Conservation (phyloP, 1,140 invertebrate genomes). For the Drosophila mayri region DNA sequence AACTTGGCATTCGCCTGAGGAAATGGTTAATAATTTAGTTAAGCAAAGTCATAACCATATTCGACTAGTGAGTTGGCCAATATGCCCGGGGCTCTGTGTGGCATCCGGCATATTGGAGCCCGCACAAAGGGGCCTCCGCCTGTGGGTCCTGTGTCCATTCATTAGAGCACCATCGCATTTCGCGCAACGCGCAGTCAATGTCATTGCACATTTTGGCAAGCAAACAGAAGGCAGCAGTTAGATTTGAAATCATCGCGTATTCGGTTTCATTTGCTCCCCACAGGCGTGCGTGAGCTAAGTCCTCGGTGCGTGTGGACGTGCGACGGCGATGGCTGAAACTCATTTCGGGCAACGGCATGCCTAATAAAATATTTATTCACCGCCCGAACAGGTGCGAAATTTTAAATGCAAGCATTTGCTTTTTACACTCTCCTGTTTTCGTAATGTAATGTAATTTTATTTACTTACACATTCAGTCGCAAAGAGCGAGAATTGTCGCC, state of each 20-base stretch:
- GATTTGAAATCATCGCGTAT: conserved; percentile 51
- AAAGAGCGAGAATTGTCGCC: conserved; percentile 32
- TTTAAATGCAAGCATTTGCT: conserved; percentile 62
- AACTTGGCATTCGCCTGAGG: too few species aligned
- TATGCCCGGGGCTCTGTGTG: conserved; percentile 1
- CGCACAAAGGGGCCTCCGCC: conserved; percentile 14
- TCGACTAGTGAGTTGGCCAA: neutral
- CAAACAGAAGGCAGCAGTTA: conserved; percentile 43
- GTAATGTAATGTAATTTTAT: conserved; percentile 61
- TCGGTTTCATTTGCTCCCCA: conserved; percentile 59
- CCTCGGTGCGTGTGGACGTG: conserved; percentile 21
- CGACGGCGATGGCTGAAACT: conserved; percentile 35
- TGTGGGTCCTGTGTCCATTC: conserved; percentile 53
- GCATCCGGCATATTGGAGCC: conserved; percentile 11
- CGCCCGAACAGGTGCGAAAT: conserved; percentile 65
- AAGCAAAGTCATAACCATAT: neutral
- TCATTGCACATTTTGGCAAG: conserved; percentile 48
- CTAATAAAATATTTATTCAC: conserved; percentile 75
- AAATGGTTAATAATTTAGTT: neutral
- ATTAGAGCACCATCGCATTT: conserved; percentile 64
- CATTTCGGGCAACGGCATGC: conserved; percentile 41
- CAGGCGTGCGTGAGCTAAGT: conserved; percentile 18
- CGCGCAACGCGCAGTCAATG: conserved; percentile 32
- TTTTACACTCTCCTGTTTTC: conserved; percentile 52
- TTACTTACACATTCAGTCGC: conserved; percentile 56